These are phyloP conservation scores for Xyliphius kryptos DNA, from an alignment of 2,113 vertebrate genomes.

Conservation along the genomic window DNA sequence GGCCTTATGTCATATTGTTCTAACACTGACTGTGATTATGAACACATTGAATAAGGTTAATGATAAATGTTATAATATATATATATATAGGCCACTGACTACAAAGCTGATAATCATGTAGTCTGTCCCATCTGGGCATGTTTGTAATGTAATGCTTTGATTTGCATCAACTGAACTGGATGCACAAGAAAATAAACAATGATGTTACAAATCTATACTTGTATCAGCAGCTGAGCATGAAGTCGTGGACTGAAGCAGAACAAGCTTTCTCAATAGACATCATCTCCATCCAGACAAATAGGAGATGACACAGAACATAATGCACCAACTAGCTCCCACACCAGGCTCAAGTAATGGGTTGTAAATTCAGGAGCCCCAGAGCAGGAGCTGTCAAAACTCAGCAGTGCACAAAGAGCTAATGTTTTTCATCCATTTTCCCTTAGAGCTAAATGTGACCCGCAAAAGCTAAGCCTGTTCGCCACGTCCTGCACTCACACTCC, in stretches of 20 bases:
- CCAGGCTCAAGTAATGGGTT: constrained; percentile 76
- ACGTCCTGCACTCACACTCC: not conserved
- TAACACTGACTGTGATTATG: too few species aligned
- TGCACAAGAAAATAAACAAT: constrained; percentile 65
- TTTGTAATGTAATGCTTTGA: constrained; percentile 54
- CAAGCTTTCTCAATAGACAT: constrained; percentile 76
- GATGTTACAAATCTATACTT: constrained; percentile 58
- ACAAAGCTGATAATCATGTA: constrained; percentile 1
- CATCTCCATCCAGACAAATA: constrained; percentile 75
- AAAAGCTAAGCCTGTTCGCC: constrained; percentile 7
- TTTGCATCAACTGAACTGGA: constrained; percentile 64
- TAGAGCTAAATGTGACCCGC: constrained; percentile 56
- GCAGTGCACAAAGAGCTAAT: constrained; percentile 71
- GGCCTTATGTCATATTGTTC: too few species aligned
- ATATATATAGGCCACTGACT: constrained; percentile 30
- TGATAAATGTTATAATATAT: too few species aligned
- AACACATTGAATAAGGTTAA: too few species aligned
- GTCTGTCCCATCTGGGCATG: constrained; percentile 38
- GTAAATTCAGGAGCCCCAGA: constrained; percentile 70
- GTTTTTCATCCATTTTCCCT: constrained; percentile 64
- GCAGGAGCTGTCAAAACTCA: constrained; percentile 75
- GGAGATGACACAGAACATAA: constrained; percentile 84
- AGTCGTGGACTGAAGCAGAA: constrained; percentile 43
- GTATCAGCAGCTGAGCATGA: constrained; percentile 57
- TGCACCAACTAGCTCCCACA: constrained; percentile 71